Base-by-base conservation (phyloP, 2,113 vertebrate species). In the Gasterosteus aculeatus region DNA sequence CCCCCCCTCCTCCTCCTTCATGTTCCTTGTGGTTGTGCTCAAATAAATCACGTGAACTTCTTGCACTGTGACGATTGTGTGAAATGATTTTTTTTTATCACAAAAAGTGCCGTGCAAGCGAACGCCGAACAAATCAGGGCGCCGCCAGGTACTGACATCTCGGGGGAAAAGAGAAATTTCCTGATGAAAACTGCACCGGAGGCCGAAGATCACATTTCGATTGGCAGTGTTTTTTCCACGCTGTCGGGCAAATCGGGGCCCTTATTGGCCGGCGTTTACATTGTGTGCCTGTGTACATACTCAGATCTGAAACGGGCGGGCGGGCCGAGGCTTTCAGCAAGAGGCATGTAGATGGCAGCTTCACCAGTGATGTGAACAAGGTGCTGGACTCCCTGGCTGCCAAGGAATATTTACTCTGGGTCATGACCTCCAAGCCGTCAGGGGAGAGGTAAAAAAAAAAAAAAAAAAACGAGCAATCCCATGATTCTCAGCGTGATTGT, bases 321-420 rank as follows among this genome's bases (percentile, higher is more conserved):
- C 54, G 86, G n/a, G 88, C 78, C 0, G 93, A 93, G 74, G 89
- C 91, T 69, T 39, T 95, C 82, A 92, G 87, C 76, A 95, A 94
- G 91, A 95, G 98, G 85, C 96, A 99, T 2, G 97, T 97, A 5
- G 97, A 99, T 26, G 97, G 97, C 46, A 97, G 96, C 87, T 99
- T 98, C 93, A 97, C 97, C 5, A 98, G 96, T 54, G 98, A 99
- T 57, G 95, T 99, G 88, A 97, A 94, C 94, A 96, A 97, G 65
- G 91, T 98, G 87, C 95, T 99, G 69, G 98, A 99, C 89, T 95
- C 94, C 82, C 95, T 98, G 85, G 97, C 97, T 35, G 95, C 97
- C 65, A 95, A 96, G 85, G 96, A 99, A 79, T 99, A 97, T 88
- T 93, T 99, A 91, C 96, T 96, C 66, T 99, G 98, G 98, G 92